Evolutionary conservation across 2,113 vertebrate genomes (phyloP).

Genomic region (Xenopus borealis): DNA sequence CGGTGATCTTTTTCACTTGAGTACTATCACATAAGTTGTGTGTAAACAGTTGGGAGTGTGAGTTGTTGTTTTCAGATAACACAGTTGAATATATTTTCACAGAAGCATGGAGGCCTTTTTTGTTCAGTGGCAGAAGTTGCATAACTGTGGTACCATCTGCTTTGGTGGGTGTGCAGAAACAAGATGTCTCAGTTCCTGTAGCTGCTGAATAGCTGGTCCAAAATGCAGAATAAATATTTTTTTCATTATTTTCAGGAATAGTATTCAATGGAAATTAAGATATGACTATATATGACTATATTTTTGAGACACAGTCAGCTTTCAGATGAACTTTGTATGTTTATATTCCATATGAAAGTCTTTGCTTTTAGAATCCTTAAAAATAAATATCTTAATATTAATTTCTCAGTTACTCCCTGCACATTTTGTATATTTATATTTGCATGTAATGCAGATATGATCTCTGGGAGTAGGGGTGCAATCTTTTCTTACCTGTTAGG

Average conservation of each 20-base stretch:
- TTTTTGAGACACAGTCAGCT: neutral
- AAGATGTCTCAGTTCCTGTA: slow-evolving; percentile 40
- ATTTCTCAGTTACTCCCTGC: no score
- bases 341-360: no score
- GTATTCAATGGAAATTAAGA: neutral
- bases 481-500: no score
- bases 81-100: neutral
- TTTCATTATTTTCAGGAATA: slow-evolving; percentile 31
- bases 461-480: no score
- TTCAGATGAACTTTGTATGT: no score
- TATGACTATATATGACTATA: neutral
- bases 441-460: no score
- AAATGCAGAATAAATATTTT: slow-evolving; percentile 30
- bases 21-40: no score
- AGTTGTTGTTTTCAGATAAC: neutral
- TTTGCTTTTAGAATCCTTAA: no score
- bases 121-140: slow-evolving; percentile 17
- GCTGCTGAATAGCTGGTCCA: slow-evolving; percentile 28
- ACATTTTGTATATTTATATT: no score
- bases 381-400: no score
- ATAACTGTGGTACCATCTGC: slow-evolving; percentile 41
- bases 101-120: neutral
- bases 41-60: no score
- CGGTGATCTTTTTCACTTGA: no score
- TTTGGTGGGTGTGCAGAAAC: slow-evolving; percentile 42